Conservation (phyloP, 2,113 vertebrate genomes). For the Gulo gulo region DNA sequence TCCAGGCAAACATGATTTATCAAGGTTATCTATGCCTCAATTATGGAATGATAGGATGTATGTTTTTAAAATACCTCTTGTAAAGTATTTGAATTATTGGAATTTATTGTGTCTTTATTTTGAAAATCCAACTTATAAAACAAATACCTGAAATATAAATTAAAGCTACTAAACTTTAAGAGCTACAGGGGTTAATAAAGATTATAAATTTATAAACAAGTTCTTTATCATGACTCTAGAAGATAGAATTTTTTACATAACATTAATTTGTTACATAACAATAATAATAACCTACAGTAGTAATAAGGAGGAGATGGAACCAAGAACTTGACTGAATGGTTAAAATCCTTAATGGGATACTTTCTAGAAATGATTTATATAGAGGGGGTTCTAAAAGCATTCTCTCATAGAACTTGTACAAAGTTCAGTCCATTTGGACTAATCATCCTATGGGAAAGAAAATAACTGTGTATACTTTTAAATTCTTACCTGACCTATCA, state of each 20-base stretch:
- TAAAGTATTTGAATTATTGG: not conserved
- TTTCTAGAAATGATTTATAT: constrained; percentile 21
- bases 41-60: not conserved
- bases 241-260: not conserved
- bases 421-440: not conserved
- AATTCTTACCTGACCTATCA: not conserved
- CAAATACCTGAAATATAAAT: constrained; percentile 13
- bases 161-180: constrained; percentile 30
- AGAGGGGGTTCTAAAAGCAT: not conserved
- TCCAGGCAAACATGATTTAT: not conserved
- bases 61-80: not conserved
- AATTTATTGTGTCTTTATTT: not conserved
- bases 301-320: not conserved
- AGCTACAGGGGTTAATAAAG: not conserved
- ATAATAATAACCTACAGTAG: not conserved
- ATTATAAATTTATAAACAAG: not conserved
- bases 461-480: not conserved
- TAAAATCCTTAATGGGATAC: not conserved
- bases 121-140: not conserved
- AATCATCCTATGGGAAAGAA: not conserved
- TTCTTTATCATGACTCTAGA: not conserved
- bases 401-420: not conserved
- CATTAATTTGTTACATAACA: not conserved
- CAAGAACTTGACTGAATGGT: not conserved
- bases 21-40: not conserved